Base-by-base conservation (phyloP, 2,113 vertebrate genomes). In the Phalacrocorax pelagicus region DNA sequence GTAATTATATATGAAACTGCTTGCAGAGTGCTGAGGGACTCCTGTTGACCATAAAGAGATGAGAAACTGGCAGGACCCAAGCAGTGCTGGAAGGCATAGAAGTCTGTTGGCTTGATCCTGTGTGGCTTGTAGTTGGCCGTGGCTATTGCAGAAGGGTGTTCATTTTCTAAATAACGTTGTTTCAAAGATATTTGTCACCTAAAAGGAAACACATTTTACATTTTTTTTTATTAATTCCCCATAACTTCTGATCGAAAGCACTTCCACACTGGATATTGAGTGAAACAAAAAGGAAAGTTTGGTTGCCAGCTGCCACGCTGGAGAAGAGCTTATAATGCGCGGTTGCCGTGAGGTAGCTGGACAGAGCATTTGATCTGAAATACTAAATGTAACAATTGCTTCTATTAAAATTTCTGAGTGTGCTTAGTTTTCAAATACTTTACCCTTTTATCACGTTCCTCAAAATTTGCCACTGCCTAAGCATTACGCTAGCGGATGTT, bases 61-160 rank as follows among this genome's bases (percentile, higher is more conserved):
- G 12, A 36, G 7, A 42, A 66, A 9, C 2, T 51, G 67, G 38
- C 3, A 3, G 4, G 3, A 18, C 34, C 16, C 27, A 6, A n/a
- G 46, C 36, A 17, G 34, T 54, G 52, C 59, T 73, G 58, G 61
- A 63, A 75, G 44, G 26, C 9, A 2, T 0, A 13, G 49, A 57
- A 44, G 11, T 40, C 29, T 42, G 1, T 49, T n/a, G 16, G 13
- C 16, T 88, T 24, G 0, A 13, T 84, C 16, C 42, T 3, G 1
- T 2, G 0, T 15, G 58, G 6, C 65, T 81, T 0, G 0, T 52
- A 16, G 13, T 51, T 57, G 34, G 20, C 51, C 9, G 2, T 36
- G 58, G 24, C 40, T 78, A 1, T 61, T 47, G 38, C n/a, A 51
- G 69, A 57, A 51, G 6, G 24, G 30, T 44, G 47, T 52, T 52